Evolutionary conservation across 2,113 vertebrate genomes (phyloP), one percentile per base, ranked within the genome.

Genomic region (Seriola quinqueradiata): DNA sequence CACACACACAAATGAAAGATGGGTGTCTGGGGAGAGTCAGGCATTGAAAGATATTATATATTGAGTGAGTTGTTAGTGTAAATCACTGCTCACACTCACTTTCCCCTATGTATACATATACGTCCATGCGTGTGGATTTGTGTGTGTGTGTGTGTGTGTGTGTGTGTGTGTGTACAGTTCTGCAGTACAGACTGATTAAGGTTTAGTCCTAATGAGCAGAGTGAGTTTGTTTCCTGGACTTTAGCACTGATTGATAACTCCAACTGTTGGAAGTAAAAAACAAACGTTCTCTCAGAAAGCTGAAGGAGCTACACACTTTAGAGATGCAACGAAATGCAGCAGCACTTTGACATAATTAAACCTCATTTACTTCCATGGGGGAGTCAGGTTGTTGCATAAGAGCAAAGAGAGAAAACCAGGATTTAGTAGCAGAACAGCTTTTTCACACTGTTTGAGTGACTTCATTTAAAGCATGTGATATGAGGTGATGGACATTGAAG

Each of bases 31-130:
- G 83, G 88, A 76, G 17, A 38, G n/a, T 52, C 21, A 1, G 12
- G 46, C 83, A 86, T 81, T 82, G 38, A 86, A 66, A 76, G 71
- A 82, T 70, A 87, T 89, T 79, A 85, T 75, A 60, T 87, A 90
- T 79, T 70, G 78, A 91, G 58, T 76, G 74, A 82, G 50, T 60
- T 65, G 71, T 89, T 77, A 79, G 83, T 77, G 87, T 89, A 89
- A 88, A 89, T 90, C 84, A 87, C 48, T 54, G 67, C 72, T 72
- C 36, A 72, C 66, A n/a, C 25, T 70, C 70, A n/a, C 21, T 19
- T 34, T 16, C 1, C 34, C 13, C 11, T 10, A 21, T 54, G 21
- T 54, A 3, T 10, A 54, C 21, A 54, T 52, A 8, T 52, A n/a
- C 50, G 8, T 52, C 2, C 8, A 36, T 8, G 23, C 16, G 55